Percentiles rank a stretch among this genome's conserved stretches.
phyloP scores from a whole-genome alignment of 2,888 invertebrate species.

The Ferrisia virgata region DNA sequence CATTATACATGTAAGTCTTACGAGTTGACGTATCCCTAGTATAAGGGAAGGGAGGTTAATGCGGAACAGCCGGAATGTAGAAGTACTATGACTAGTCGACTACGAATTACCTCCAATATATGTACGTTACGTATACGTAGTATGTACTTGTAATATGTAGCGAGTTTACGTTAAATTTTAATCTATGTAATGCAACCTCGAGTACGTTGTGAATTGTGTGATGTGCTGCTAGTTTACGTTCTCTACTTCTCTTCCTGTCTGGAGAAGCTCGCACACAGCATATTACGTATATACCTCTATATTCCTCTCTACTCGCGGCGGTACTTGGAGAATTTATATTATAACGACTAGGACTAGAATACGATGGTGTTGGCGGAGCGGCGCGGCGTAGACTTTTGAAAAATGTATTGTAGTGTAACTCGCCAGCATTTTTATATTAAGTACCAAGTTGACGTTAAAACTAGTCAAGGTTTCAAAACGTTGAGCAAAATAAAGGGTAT shows the following conservation, averaged over 20 bases:
- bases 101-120: background rate
- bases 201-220: background rate
- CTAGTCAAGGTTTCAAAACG: slow-evolving; percentile 18
- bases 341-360: no score
- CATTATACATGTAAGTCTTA: no score
- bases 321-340: slow-evolving; percentile 15
- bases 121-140: no score
- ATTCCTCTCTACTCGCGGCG: no score
- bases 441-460: slow-evolving; percentile 12
- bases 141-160: no score
- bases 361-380: no score
- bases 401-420: slow-evolving; percentile 1
- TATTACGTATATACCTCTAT: background rate
- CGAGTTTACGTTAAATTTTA: background rate
- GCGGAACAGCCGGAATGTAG: no score
- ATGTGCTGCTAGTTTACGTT: background rate
- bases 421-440: slow-evolving; percentile 22
- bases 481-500: background rate
- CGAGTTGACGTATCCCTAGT: no score
- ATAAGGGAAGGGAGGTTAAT: no score
- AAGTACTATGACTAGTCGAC: no score
- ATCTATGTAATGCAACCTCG: slow-evolving; percentile 8
- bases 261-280: background rate
- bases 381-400: slow-evolving; percentile 17
- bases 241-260: background rate